Evolutionary conservation across 2,113 vertebrate species (phyloP), one percentile per base, ranked within the genome.

Genomic region (Festucalex cinctus): DNA sequence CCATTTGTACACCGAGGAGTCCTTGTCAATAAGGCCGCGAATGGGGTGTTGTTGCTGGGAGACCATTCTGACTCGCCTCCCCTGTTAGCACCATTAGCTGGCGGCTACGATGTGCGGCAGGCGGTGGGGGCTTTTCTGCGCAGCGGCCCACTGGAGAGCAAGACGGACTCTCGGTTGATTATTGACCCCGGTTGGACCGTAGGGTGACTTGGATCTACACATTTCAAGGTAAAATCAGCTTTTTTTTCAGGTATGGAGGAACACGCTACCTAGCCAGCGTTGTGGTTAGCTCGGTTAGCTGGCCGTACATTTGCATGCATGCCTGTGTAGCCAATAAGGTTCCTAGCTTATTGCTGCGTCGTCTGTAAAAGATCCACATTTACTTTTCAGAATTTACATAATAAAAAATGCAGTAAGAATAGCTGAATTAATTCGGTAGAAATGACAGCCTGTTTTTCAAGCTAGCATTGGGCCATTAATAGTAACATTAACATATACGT

Each of bases 11-110:
- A 65, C 84, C 77, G 75, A 3, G 80, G 74, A 76, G 72, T 71
- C 68, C 78, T 68, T 73, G 79, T 73, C 75, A 73, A 61, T 46
- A 82, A 86, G 90, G 90, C 90, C 88, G 82, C 74, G 79, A 63
- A 68, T 84, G 73, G 77, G 78, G 39, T 85, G 73, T 77, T 73
- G 88, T 85, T 84, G 86, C 81, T 86, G 85, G 90, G 89, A 90
- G 88, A 89, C 79, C 81, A 88, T 65, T 53, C 76, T 41, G 54
- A 83, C 65, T 77, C 67, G 63, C 78, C 78, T 72, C 75, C 63
- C 65, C 65, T 61, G 76, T 65, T 87, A 85, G 80, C 85, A 66
- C 51, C 63, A 71, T 68, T 83, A 83, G 84, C 86, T 77, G 73
- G 54, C 26, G 54, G 85, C 83, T 84, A 86, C 3, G 80, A 90